Base-by-base conservation (phyloP, 1,140 invertebrate genomes). In the Mylabris phalerata region DNA sequence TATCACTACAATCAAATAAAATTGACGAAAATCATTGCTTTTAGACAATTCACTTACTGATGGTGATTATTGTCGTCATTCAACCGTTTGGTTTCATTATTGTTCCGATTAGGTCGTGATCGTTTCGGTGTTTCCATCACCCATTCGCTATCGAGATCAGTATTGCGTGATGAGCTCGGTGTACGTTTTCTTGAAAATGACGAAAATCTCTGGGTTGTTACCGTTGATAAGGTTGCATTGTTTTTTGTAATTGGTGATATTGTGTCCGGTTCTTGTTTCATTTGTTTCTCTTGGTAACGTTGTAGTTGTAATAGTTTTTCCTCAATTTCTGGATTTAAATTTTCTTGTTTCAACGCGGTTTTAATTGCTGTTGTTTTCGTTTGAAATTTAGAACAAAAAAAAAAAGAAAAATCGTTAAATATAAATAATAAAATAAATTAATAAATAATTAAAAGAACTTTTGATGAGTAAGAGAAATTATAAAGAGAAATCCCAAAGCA, bases 321-420 rank as follows among this genome's bases (percentile, higher is more conserved):
- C 73, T 95, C 92, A 47, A 95, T 92, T 74, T 95, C 93, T 1
- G 93, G 92, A 73, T 92, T 91, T 9, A 95, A 76, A 72, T 93
- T 93, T 68, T 90, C 88, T 72, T 89, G 87, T 71, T 89, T 90
- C 40, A 93, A 73, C 5, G 88, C 89, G 72, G 85, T 89, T 75
- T 88, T 88, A 55, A 91, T 90, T 2, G 88, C 88, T 91, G 71
- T 6, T 61, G 45, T 32, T 43, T n/a, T n/a, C 4, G 4, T 27
- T n/a, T 26, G 27, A 10, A 41, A 47, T 32, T 7, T 41, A 58
- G 44, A 47, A 50, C 48, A 50, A 60, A 62, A 10, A 50, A 60
- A 62, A 10, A 54, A 55, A 58, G 50, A 57, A 51, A 60, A 50
- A 59, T 50, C 60, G 50, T 32, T 49, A 64, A 56, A 61, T 64